Evolutionary conservation across 2,797 vertebrate genomes (phyloP).

Genomic region (Eidolon dupreanum): DNA sequence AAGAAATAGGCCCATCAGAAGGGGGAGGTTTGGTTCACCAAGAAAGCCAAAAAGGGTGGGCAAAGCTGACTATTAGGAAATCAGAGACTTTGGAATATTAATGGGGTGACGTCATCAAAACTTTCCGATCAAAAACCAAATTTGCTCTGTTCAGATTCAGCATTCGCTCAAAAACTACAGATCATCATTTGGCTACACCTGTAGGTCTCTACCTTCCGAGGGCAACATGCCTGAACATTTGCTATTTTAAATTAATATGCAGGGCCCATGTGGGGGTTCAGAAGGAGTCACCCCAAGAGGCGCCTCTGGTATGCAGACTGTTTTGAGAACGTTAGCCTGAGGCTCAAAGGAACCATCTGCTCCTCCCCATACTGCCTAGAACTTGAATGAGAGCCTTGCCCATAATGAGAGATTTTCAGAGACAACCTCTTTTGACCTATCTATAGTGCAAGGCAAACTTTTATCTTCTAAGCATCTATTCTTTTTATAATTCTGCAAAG

Average conservation of each 20-base stretch:
- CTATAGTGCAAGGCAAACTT: not conserved
- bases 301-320: not conserved
- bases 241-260: not conserved
- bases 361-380: not conserved
- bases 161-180: not conserved
- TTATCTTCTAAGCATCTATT: not conserved
- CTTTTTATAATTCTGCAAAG: not conserved
- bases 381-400: too few relatives aligned
- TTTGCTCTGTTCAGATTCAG: not conserved
- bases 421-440: not conserved
- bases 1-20: not conserved
- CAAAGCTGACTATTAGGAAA: not conserved
- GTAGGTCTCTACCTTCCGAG: not conserved
- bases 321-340: not conserved
- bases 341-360: not conserved
- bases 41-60: not conserved
- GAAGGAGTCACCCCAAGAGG: not conserved
- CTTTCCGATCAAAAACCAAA: not conserved
- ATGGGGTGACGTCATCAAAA: not conserved
- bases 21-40: not conserved
- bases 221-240: not conserved
- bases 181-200: not conserved
- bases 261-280: not conserved
- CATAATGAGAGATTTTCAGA: too few relatives aligned
- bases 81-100: not conserved